Evolutionary conservation across 2,888 invertebrate species (phyloP).

Genomic region (Rhaphigaster nebulosa): DNA sequence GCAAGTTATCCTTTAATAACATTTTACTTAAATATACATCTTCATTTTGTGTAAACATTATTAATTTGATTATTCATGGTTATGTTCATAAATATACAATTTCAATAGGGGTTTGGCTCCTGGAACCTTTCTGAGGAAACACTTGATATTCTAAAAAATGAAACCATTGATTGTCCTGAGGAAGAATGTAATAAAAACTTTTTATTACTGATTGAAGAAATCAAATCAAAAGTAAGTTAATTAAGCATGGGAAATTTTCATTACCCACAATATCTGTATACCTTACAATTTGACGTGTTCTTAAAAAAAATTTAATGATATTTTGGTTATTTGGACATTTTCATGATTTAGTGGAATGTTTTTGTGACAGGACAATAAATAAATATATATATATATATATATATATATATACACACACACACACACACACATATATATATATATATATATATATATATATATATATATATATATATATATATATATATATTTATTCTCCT

Average conservation of each 20-base stretch:
- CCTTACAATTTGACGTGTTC: no score
- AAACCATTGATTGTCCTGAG: background rate
- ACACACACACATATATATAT: no score
- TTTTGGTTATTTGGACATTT: no score
- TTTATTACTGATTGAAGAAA: background rate
- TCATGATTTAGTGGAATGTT: no score
- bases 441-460: no score
- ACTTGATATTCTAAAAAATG: constrained; percentile 2
- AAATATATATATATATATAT: no score
- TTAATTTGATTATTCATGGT: background rate
- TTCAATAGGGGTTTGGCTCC: background rate
- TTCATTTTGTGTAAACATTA: background rate
- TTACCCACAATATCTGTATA: background rate
- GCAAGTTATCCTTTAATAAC: no score
- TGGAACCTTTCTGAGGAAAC: constrained; percentile 11
- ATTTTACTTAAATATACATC: background rate
- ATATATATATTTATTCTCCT: background rate
- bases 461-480: no score
- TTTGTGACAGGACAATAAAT: no score
- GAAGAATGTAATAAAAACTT: constrained; percentile 6
- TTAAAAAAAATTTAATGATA: no score
- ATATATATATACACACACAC: no score
- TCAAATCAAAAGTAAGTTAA: constrained; percentile 14
- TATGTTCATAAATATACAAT: background rate
- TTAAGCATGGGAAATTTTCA: background rate